Evolutionary conservation across 2,113 vertebrate species (phyloP), one percentile per base, ranked within the genome.

Genomic region (Platycercus adscitus): DNA sequence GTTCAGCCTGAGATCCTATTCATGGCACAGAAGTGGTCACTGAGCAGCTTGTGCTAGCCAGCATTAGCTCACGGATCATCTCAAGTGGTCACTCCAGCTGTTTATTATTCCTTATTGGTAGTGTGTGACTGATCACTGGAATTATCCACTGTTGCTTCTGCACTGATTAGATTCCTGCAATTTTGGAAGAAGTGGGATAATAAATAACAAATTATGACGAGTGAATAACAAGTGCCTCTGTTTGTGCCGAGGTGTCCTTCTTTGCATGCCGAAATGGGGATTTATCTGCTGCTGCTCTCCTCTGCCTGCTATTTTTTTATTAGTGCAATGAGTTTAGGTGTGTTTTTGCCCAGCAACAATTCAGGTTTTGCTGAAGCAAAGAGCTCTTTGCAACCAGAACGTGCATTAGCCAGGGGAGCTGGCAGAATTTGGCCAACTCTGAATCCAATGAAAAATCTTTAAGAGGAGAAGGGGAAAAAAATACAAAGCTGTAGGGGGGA

Each of bases 151-250:
- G 66, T 37, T 58, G 66, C 76, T 85, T 69, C 85, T 68, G 60
- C 0, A 1, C 83, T 81, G 89, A 81, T 93, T 56, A 95, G 52
- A 91, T 65, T 60, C 87, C 89, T 81, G 86, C 84, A 68, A 28
- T 86, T 81, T 26, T 66, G 89, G 83, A 37, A 75, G 80, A 81
- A 68, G 61, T 29, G 44, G 63, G 75, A 65, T 49, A 89, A 95
- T 85, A 95, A 94, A 95, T 82, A 91, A 87, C 77, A 68, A 85
- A 65, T 76, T 58, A n/a, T 17, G 56, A 89, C 87, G 19, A 66
- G 25, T 0, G 49, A 94, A 72, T 89, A 82, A 72, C 78, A 77
- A 85, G 58, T 44, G 63, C 61, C n/a, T 64, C 35, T 70, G 29
- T 66, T 64, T 89, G 71, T 81, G 76, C 37, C 5, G 5, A 37